Conservation (phyloP, 2,888 invertebrate genomes). For the Drosophila imparisetae region DNA sequence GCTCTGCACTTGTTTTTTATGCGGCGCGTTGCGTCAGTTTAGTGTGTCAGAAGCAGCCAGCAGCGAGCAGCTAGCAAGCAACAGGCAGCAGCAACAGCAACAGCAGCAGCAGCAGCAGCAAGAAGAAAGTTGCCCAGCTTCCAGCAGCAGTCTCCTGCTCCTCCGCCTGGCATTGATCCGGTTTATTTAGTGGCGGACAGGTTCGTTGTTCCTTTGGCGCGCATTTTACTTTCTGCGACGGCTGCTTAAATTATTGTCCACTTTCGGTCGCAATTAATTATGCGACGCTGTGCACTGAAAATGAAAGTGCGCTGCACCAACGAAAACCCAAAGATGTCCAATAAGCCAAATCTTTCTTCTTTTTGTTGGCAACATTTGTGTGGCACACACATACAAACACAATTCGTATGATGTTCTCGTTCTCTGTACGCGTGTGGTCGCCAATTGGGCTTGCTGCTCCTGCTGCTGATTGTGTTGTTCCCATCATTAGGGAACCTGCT, state of each 20-base stretch:
- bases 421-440: constrained; percentile 19
- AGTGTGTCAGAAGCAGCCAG: constrained; percentile 76
- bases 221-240: constrained; percentile 77
- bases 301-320: constrained; percentile 67
- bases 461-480: constrained; percentile 8
- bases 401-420: constrained; percentile 9
- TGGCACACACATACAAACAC: background rate
- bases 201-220: constrained; percentile 67
- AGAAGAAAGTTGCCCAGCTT: constrained; percentile 75
- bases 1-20: constrained; percentile 67
- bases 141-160: constrained; percentile 15
- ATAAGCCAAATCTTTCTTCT: background rate
- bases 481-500: constrained; percentile 42
- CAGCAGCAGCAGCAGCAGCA: constrained; percentile 20
- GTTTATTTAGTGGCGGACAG: constrained; percentile 67
- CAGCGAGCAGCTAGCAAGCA: constrained; percentile 28
- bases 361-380: background rate
- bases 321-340: background rate
- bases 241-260: constrained; percentile 75
- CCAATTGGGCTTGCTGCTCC: background rate
- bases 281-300: constrained; percentile 72
- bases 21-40: constrained; percentile 80
- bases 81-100: background rate
- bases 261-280: constrained; percentile 82
- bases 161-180: constrained; percentile 65